Conservation (phyloP, 2,888 invertebrate species). For the Gari tellinella region DNA sequence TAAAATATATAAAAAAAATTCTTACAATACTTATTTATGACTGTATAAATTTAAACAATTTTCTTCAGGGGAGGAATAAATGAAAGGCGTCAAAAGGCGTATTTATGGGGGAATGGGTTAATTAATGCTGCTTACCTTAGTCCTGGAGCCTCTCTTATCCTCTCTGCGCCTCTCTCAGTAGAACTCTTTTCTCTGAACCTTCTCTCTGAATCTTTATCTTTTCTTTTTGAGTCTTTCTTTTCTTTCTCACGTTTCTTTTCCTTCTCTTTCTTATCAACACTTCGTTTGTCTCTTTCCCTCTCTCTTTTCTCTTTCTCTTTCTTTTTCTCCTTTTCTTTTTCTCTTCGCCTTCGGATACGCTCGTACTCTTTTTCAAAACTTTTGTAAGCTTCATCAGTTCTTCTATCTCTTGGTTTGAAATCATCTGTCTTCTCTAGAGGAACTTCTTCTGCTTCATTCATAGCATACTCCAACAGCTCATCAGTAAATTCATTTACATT, state of each 20-base stretch:
- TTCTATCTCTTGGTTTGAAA: slow-evolving; percentile 23
- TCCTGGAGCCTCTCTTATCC: slow-evolving; percentile 1
- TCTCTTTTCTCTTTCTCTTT: slow-evolving; percentile 41
- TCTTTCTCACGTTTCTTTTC: slow-evolving; percentile 48
- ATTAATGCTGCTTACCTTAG: too few relatives aligned
- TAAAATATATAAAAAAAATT: too few relatives aligned
- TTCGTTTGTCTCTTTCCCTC: slow-evolving; percentile 33
- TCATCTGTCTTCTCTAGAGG: not conserved
- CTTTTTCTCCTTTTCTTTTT: slow-evolving; percentile 51
- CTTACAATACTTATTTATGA: too few relatives aligned
- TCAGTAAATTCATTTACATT: slow-evolving; percentile 54
- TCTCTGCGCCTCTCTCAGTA: slow-evolving; percentile 28
- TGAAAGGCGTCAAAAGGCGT: too few relatives aligned
- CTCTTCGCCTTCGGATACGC: slow-evolving; percentile 46
- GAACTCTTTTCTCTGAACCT: slow-evolving; percentile 37
- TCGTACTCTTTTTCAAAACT: slow-evolving; percentile 53
- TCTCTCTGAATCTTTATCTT: slow-evolving; percentile 47
- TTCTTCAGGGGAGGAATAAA: too few relatives aligned
- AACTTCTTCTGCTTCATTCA: slow-evolving; percentile 46
- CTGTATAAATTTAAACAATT: too few relatives aligned
- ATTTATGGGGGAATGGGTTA: too few relatives aligned
- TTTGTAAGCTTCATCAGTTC: slow-evolving; percentile 35
- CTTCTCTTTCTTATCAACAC: slow-evolving; percentile 49
- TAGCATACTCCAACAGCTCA: slow-evolving; percentile 60
- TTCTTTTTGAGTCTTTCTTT: slow-evolving; percentile 47